Evolutionary conservation across 2,797 vertebrate genomes (phyloP), one percentile per base, ranked within the genome.

Genomic region (Masticophis lateralis): DNA sequence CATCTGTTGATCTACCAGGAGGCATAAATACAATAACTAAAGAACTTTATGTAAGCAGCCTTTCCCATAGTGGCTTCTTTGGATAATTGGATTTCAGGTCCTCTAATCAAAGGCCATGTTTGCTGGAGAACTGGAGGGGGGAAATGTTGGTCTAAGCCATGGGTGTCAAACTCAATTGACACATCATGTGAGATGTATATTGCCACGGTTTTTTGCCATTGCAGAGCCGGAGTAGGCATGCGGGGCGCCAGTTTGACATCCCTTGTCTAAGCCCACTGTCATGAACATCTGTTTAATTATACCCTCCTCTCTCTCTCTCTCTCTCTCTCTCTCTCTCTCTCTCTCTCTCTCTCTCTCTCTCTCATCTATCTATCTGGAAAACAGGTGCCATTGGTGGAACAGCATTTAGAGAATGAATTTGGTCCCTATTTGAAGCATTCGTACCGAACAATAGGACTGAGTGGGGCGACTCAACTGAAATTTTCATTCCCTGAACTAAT

Each of bases 351-450:
- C 32, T 20, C 1, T 61, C 20, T 8, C 6, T 8, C 59, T 60
- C 59, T 22, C 20, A 28, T 28, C 13, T 16, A n/a, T 66, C 27
- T 66, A 7, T 69, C 66, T 93, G 94, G 25, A 83, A 93, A 79
- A 88, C 92, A 99, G 99, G 97, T 99, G 47, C 98, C 98, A 0
- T 97, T 99, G 59, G 99, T 99, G 27, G 99, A 99, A 96, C 99
- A 99, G 97, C 99, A 99, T 95, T 99, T 98, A 94, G 93, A 93
- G 57, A 95, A 96, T n/a, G 99, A 99, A 97, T 99, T 99, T 95
- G 57, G 96, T 47, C 98, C 96, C 11, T 99, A 97, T 96, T 97
- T 99, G 95, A 99, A 98, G 96, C 97, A 57, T 28, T 96, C 94
- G 5, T 99, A 99, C 93, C 95, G 83, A 12, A 97, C 99, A 95